These are phyloP conservation scores for Coptodon bakossiorum DNA, from an alignment of 2,113 vertebrate genomes.

Conservation along the genomic window DNA sequence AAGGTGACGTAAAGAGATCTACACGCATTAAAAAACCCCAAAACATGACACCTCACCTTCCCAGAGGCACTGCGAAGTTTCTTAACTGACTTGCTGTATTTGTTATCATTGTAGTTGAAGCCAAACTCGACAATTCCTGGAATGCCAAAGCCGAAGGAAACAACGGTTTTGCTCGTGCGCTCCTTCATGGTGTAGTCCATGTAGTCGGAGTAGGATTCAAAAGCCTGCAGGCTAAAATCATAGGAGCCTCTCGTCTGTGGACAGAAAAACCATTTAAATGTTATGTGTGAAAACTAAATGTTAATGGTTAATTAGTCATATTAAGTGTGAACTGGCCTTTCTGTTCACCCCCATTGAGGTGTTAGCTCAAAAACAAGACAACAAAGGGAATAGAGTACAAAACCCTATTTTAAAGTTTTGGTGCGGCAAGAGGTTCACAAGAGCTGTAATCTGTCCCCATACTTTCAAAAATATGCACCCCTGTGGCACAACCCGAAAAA, in stretches of 20 bases:
- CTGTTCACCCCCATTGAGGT: not conserved
- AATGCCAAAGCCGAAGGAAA: constrained; percentile 70
- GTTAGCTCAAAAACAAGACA: not conserved
- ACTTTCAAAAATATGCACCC: not conserved
- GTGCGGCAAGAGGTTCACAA: not conserved
- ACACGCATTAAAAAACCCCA: not conserved
- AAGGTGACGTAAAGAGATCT: not conserved
- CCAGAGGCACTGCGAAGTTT: constrained; percentile 75
- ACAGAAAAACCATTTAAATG: not conserved
- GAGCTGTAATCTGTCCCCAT: not conserved
- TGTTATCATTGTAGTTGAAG: constrained; percentile 44
- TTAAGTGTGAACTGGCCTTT: not conserved
- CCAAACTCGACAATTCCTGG: constrained; percentile 61
- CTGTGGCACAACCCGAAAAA: not conserved
- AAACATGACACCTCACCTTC: constrained; percentile 66
- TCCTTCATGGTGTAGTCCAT: constrained; percentile 47
- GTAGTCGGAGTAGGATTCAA: constrained; percentile 78
- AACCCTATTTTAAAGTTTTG: not conserved
- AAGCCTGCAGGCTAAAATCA: constrained; percentile 76
- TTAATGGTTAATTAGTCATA: not conserved
- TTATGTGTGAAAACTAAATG: not conserved
- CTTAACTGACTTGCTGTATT: constrained; percentile 66
- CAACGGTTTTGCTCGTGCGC: constrained; percentile 3
- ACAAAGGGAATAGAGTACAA: not conserved
- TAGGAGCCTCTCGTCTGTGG: constrained; percentile 83